Evolutionary conservation across 2,113 vertebrate species (phyloP), one percentile per base, ranked within the genome.

Genomic region (Herpetotheres cachinnans): DNA sequence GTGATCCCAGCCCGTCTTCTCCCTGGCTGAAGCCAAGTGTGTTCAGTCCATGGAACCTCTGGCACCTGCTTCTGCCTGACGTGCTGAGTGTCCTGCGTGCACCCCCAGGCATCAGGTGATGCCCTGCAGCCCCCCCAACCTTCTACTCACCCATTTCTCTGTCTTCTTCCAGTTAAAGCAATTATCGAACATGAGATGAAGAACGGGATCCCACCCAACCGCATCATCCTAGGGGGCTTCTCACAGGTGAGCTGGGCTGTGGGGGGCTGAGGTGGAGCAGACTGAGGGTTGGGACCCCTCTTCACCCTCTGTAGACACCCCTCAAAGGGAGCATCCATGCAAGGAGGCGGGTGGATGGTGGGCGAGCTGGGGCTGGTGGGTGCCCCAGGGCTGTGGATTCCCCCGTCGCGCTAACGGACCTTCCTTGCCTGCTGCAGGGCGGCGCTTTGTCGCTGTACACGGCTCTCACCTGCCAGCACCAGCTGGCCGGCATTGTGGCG

Each of bases 361-460:
- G 29, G 52, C 0, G 25, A 26, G 24, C 67, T 2, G 7, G 79
- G 55, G 27, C 62, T 25, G 49, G 30, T 18, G 70, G 34, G 9
- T 17, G 36, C 34, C 19, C 62, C 3, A 1, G 18, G 26, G 34
- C 19, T 70, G 49, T 1, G 36, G 46, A 24, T 24, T 2, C 16
- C 26, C 13, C 27, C 2, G 3, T 2, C 4, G 30, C 55, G 2
- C 69, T 90, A 6, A 94, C 3, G 1, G 46, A 46, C 2, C 40
- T 4, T 32, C 24, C 62, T 70, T 3, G 3, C 18, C 14, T 19
- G 65, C 88, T n/a, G 87, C 95, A 99, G 99, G 99, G 99, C 21
- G 99, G 99, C 16, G 99, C 99, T 34, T 97, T 99, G 94, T 99
- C 99, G 56, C 98, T 99, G 94, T 99, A 99, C 93, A 99, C 99